Conservation (phyloP, 2,797 vertebrate genomes). For the Crocidura indochinensis region DNA sequence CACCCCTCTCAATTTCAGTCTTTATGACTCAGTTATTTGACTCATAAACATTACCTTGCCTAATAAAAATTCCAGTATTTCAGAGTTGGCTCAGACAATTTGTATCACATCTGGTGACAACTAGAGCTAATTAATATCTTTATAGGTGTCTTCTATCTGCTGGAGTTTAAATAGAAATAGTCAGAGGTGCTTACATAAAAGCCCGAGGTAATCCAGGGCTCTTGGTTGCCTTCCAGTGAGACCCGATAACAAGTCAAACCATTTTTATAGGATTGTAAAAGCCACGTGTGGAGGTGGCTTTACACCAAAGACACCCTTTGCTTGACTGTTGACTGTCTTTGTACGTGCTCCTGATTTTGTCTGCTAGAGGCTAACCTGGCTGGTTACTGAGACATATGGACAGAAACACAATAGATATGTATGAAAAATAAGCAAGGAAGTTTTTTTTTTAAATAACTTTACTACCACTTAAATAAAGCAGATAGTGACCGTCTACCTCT, state of each 20-base stretch:
- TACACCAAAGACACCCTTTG: conserved; percentile 84
- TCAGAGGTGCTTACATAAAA: conserved; percentile 89
- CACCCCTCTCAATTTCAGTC: conserved; percentile 59
- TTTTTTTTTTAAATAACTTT: conserved; percentile 81
- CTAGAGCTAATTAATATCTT: conserved; percentile 93
- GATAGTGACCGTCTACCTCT: conserved; percentile 87
- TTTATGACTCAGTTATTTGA: conserved; percentile 89
- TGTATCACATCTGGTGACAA: conserved; percentile 91
- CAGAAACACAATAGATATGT: neutral
- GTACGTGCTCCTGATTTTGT: conserved; percentile 72
- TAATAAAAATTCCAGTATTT: conserved; percentile 90
- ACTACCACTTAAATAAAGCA: conserved; percentile 87
- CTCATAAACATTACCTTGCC: conserved; percentile 92
- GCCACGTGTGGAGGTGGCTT: conserved; percentile 85
- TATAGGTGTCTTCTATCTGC: conserved; percentile 90
- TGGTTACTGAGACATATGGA: conserved; percentile 81
- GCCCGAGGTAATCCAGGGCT: conserved; percentile 87
- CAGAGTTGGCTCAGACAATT: conserved; percentile 85
- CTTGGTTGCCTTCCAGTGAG: conserved; percentile 84
- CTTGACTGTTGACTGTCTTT: conserved; percentile 69
- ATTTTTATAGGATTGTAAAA: conserved; percentile 91
- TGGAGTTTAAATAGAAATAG: conserved; percentile 89
- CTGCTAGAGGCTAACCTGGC: conserved; percentile 81
- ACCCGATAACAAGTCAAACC: conserved; percentile 89
- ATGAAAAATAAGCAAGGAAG: conserved; percentile 62